Evolutionary conservation across 2,113 vertebrate species (phyloP).

Genomic region (Tiliqua scincoides): DNA sequence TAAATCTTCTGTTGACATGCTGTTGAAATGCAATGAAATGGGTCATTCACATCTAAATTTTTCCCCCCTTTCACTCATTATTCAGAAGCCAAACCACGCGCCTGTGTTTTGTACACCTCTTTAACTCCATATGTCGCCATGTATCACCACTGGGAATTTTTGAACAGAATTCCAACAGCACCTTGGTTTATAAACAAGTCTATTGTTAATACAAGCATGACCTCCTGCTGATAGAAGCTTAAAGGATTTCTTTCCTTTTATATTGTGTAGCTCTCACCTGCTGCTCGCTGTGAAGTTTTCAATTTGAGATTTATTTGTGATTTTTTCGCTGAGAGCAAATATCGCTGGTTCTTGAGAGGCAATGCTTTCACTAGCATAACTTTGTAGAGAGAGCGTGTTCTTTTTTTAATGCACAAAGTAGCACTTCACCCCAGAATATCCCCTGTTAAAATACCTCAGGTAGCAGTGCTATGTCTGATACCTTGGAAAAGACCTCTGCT

Average conservation of each 20-base stretch:
- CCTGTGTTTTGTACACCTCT: neutral
- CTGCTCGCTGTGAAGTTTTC: neutral
- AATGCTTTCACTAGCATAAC: neutral
- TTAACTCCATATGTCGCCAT: neutral
- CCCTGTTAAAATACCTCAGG: too few species aligned
- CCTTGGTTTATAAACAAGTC: neutral
- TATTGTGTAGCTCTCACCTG: neutral
- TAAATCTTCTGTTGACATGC: neutral
- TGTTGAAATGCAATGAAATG: neutral
- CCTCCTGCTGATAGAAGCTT: neutral
- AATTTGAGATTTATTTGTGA: constrained; percentile 14
- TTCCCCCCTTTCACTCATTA: accelerated
- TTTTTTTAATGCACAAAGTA: neutral
- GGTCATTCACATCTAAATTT: neutral
- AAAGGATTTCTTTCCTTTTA: neutral
- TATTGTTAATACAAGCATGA: neutral
- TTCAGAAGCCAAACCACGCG: constrained; percentile 4
- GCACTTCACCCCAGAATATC: too few species aligned
- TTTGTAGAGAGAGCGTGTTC: neutral
- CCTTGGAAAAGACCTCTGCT: too few species aligned
- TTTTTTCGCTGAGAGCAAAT: neutral
- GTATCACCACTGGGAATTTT: neutral
- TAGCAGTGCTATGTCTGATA: too few species aligned
- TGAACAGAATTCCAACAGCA: accelerated
- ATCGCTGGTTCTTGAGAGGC: neutral